Conservation (phyloP, 2,113 vertebrate genomes). For the Cephalopholis sonnerati region DNA sequence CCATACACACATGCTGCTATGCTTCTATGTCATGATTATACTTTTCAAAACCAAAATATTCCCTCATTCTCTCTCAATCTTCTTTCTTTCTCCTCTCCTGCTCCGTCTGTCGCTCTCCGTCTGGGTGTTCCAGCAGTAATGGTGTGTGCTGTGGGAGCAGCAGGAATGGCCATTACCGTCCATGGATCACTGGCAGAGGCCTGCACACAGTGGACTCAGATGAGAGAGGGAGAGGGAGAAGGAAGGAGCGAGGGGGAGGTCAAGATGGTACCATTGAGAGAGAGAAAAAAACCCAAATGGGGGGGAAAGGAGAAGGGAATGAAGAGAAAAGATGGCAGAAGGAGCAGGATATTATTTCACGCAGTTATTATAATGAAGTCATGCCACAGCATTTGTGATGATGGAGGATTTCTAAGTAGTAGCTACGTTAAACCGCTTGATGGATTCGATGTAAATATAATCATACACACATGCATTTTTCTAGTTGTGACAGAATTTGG, state of each 20-base stretch:
- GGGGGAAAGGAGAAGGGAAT: conserved; percentile 7
- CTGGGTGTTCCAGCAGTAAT: conserved; percentile 79
- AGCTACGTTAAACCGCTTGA: conserved; percentile 65
- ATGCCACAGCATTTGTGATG: conserved; percentile 27
- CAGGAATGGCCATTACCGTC: conserved; percentile 91
- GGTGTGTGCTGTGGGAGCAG: conserved; percentile 84
- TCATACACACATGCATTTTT: conserved; percentile 46
- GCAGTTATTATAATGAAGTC: conserved; percentile 64
- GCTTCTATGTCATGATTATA: conserved; percentile 28
- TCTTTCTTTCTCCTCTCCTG: conserved; percentile 13
- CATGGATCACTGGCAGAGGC: conserved; percentile 89
- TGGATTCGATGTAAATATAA: conserved; percentile 64
- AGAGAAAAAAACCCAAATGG: conserved; percentile 6
- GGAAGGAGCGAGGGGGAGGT: conserved; percentile 47
- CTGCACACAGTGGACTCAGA: conserved; percentile 87
- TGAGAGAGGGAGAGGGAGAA: conserved; percentile 74
- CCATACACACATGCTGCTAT: conserved; percentile 27
- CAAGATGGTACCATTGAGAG: conserved; percentile 45
- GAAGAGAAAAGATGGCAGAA: conserved; percentile 52
- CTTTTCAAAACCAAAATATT: conserved; percentile 20
- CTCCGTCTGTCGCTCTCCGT: conserved; percentile 25
- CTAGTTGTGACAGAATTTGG: conserved; percentile 45
- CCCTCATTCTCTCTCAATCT: conserved; percentile 1
- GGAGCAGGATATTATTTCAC: conserved; percentile 58
- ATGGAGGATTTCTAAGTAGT: conserved; percentile 63